Evolutionary conservation across 2,797 vertebrate genomes (phyloP).

Genomic region (Peromyscus melanophrys): DNA sequence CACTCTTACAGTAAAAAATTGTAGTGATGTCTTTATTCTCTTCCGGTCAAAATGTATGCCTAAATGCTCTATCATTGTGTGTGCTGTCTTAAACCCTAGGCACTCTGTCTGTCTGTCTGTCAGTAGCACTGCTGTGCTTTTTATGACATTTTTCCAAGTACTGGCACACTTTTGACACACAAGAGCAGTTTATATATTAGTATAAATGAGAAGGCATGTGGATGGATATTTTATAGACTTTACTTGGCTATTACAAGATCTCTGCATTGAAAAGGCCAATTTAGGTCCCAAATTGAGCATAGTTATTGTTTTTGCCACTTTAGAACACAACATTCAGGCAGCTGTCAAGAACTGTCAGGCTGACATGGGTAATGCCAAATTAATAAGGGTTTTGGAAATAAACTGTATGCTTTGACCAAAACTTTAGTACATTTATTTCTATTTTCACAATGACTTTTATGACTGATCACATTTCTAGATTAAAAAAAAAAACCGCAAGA

Average conservation of each 20-base stretch:
- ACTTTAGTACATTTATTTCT: conserved; percentile 16
- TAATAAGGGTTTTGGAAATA: conserved; percentile 17
- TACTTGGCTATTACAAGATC: neutral
- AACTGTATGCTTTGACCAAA: conserved; percentile 54
- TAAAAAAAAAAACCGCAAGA: no score
- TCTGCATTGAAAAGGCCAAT: conserved; percentile 17
- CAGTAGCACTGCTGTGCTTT: conserved; percentile 9
- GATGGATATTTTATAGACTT: neutral
- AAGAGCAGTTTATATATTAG: neutral
- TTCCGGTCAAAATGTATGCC: conserved; percentile 51
- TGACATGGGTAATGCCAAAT: neutral
- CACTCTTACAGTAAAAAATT: neutral
- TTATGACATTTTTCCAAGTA: conserved; percentile 39
- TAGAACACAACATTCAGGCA: conserved; percentile 37
- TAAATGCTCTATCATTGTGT: neutral
- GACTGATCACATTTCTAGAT: conserved; percentile 14
- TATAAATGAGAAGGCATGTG: neutral
- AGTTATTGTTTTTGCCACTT: conserved; percentile 44
- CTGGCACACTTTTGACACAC: neutral
- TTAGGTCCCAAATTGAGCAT: neutral
- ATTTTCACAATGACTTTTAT: conserved; percentile 47
- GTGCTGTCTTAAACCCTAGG: conserved; percentile 25
- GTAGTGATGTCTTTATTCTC: conserved; percentile 20
- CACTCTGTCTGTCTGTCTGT: conserved; percentile 40
- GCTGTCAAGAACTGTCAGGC: conserved; percentile 41